These are phyloP conservation scores for Agonopterix arenella DNA, from an alignment of 2,888 invertebrate genomes.

Conservation along the genomic window DNA sequence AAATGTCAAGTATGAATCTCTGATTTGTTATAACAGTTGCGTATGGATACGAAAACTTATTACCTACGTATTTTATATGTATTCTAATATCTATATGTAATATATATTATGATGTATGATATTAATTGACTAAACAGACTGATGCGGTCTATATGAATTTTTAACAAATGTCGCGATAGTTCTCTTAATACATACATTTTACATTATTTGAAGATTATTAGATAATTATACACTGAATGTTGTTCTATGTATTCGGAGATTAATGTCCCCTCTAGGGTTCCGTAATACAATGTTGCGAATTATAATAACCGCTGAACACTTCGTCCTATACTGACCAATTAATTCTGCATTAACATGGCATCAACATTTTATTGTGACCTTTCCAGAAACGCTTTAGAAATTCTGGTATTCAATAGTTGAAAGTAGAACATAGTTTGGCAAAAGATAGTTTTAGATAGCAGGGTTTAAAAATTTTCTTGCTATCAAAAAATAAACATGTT, in stretches of 20 bases:
- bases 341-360: too few relatives aligned
- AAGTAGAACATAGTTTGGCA: not conserved
- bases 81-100: constrained; percentile 10
- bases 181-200: not conserved
- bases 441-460: too few relatives aligned
- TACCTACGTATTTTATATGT: constrained; percentile 16
- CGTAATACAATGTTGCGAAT: too few relatives aligned
- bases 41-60: too few relatives aligned
- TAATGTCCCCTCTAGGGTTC: too few relatives aligned
- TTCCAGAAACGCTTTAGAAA: constrained; percentile 7
- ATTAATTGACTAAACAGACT: constrained; percentile 23
- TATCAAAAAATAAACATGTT: too few relatives aligned
- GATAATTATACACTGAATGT: too few relatives aligned
- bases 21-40: too few relatives aligned
- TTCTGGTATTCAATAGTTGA: not conserved
- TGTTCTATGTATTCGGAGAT: too few relatives aligned
- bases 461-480: too few relatives aligned
- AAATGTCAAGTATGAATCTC: too few relatives aligned
- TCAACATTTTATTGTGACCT: not conserved
- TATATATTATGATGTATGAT: constrained; percentile 8
- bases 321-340: not conserved
- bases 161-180: not conserved
- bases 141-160: constrained; percentile 25
- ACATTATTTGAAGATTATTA: too few relatives aligned
- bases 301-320: not conserved